phyloP scores from a whole-genome alignment of 1,140 invertebrate genomes.

The Apolygus lucorum region DNA sequence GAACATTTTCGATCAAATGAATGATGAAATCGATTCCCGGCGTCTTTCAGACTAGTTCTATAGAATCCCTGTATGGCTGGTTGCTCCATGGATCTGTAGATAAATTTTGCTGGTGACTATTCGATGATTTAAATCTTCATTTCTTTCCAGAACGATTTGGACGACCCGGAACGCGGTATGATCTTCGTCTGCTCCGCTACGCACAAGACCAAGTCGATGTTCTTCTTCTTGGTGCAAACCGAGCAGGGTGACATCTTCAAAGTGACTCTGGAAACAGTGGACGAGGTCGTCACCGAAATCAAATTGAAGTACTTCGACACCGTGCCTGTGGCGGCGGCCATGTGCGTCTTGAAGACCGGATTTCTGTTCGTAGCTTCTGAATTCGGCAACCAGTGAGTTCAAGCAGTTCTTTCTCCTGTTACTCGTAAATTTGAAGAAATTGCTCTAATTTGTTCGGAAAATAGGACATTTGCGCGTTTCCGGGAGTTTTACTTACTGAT shows the following conservation, averaged over 20 bases:
- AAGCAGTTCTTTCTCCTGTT: too few relatives aligned
- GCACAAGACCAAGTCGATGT: conserved; percentile 99
- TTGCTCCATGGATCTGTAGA: too few relatives aligned
- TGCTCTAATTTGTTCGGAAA: too few relatives aligned
- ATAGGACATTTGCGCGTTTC: too few relatives aligned
- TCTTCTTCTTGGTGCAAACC: conserved; percentile 90
- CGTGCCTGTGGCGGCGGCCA: conserved; percentile 86
- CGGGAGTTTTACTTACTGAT: too few relatives aligned
- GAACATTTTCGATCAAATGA: too few relatives aligned
- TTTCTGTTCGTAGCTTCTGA: conserved; percentile 98
- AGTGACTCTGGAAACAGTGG: conserved; percentile 95
- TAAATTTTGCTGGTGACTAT: too few relatives aligned
- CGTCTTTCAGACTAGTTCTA: too few relatives aligned
- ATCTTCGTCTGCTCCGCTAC: conserved; percentile 99
- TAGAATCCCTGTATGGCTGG: too few relatives aligned
- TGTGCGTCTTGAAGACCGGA: conserved; percentile 98
- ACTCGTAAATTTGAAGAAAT: too few relatives aligned
- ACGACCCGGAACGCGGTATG: conserved; percentile 98
- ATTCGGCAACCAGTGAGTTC: conserved; percentile 99
- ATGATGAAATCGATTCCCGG: too few relatives aligned
- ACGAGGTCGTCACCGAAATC: conserved; percentile 98
- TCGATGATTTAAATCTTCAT: too few relatives aligned
- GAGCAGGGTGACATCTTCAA: conserved; percentile 98
- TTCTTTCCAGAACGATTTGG: conserved; percentile 79
- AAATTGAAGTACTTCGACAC: conserved; percentile 99